Base-by-base conservation (phyloP, 2,797 vertebrate species). In the Botia kubotai region DNA sequence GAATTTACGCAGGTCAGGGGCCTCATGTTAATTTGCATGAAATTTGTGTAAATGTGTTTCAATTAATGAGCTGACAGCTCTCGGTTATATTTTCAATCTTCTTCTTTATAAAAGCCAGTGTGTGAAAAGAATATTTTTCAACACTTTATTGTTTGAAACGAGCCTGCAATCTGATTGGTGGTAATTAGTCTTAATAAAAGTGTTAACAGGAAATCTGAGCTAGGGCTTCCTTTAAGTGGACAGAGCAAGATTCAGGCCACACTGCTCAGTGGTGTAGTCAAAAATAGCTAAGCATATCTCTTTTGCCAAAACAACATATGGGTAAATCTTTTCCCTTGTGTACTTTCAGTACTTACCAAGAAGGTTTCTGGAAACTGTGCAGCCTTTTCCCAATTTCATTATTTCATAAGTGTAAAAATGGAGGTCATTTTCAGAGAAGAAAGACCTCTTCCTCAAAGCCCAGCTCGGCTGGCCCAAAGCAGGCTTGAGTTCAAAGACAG, bases 371-470 rank as follows among this genome's bases (percentile, higher is more conserved):
- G 57, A 62, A 70, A 50, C 23, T 69, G 0, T 46, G 60, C 52
- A 55, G 21, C 53, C 46, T 66, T 7, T 81, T 76, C 72, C 68
- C 67, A 57, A 70, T 72, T 68, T 84, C 43, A 52, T 79, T 84
- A 79, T 84, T 67, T 77, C 36, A 53, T 29, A 26, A 79, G 39
- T 70, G 50, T 66, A 66, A 57, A 21, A 73, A 79, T 63, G 23
- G 72, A 81, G 75, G 79, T 85, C 72, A 78, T 79, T 72, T 82
- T 36, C 50, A 39, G 12, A 80, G 60, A 62, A 60, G 65, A 66
- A 50, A 60, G n/a, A 53, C 16, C 33, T 78, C 67, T 75, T 43
- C 39, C 14, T 72, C 36, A 76, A 72, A 80, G 5, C 73, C 67
- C 62, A 66, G n/a, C 29, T 36, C 23, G 29, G 63, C 63, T 72